Percentiles rank a stretch among this genome's conserved stretches.
Evolutionary conservation across 2,888 invertebrate genomes (phyloP).

Genomic region (Coecobrya sp.): DNA sequence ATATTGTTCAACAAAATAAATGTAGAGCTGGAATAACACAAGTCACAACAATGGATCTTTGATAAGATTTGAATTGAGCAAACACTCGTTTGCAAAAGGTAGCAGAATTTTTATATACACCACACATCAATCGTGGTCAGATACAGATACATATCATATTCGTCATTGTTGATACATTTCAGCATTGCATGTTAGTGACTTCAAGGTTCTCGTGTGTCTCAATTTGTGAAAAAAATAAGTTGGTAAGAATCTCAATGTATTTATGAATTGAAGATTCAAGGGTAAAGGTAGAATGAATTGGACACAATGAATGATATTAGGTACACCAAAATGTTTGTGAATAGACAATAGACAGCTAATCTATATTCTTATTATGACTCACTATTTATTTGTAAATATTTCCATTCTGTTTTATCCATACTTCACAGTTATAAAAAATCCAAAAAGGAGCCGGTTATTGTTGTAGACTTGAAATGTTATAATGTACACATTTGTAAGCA

Average conservation of each 20-base stretch:
- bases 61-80: background rate
- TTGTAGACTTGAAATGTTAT: background rate
- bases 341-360: background rate
- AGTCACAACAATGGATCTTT: background rate
- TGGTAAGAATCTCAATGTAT: background rate
- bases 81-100: background rate
- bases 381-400: constrained; percentile 63
- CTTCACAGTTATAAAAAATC: constrained; percentile 10
- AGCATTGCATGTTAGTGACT: background rate
- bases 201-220: constrained; percentile 11
- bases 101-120: background rate
- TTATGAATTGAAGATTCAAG: constrained; percentile 38
- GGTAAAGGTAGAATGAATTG: constrained; percentile 10
- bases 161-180: background rate
- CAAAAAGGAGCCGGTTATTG: constrained; percentile 35
- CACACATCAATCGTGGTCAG: background rate
- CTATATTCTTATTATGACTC: constrained; percentile 21
- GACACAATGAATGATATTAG: background rate
- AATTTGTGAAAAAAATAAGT: background rate
- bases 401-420: constrained; percentile 29
- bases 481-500: background rate
- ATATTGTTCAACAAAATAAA: too few relatives aligned
- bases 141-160: background rate
- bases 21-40: background rate
- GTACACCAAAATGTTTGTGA: too few relatives aligned